These are phyloP conservation scores for Bothrops jararaca DNA, from an alignment of 2,113 vertebrate genomes.

Conservation along the genomic window DNA sequence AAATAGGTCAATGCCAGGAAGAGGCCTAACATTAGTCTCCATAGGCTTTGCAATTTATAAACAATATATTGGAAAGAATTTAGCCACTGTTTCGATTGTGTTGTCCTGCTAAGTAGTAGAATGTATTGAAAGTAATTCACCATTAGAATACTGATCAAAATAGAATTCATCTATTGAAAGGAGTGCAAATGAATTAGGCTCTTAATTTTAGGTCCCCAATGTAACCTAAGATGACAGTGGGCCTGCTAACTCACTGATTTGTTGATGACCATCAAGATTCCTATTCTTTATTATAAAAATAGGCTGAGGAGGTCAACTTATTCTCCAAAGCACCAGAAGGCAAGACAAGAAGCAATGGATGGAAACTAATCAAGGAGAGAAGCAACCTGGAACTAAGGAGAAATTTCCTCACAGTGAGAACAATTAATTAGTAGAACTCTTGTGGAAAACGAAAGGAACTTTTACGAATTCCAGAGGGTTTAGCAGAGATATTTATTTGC, in stretches of 20 bases:
- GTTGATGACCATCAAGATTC: not conserved
- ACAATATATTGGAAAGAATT: not conserved
- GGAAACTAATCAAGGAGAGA: not conserved
- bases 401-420: too few species aligned
- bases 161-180: not conserved
- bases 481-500: too few species aligned
- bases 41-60: not conserved
- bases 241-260: not conserved
- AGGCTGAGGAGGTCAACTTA: not conserved
- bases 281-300: not conserved
- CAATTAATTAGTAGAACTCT: too few species aligned
- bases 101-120: not conserved
- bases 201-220: not conserved
- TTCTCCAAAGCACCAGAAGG: not conserved
- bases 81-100: not conserved
- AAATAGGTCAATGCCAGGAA: not conserved
- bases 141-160: not conserved
- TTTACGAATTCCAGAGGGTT: too few species aligned
- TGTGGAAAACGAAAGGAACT: too few species aligned
- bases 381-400: not conserved
- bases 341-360: not conserved
- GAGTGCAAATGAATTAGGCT: not conserved
- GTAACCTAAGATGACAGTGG: not conserved
- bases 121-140: not conserved
- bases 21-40: not conserved